A percentile compares a stretch with the other conserved stretches of the same genome.
Evolutionary conservation across 2,113 vertebrate genomes (phyloP).

Genomic region (human (Homo sapiens)): GRCh38 chr19:15922501-15923000

Average conservation of each 20-base stretch:
- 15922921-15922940: no score
- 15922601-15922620: not conserved
- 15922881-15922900: no score
- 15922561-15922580: not conserved
- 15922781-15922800: no score
- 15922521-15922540: not conserved
- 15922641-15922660: not conserved
- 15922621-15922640: not conserved
- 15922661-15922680: not conserved
- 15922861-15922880: no score
- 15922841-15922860: rapidly evolving
- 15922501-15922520: not conserved
- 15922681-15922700: not conserved
- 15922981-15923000: no score
- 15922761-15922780: not conserved
- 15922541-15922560: no score
- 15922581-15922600: not conserved
- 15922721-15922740: not conserved
- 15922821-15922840: no score
- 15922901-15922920: no score
- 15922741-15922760: not conserved
- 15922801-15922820: no score
- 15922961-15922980: no score
- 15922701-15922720: not conserved
- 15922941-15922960: no score